These are phyloP conservation scores for Drosophila repleta DNA, from an alignment of 1,140 invertebrate species.

Conservation along the genomic window DNA sequence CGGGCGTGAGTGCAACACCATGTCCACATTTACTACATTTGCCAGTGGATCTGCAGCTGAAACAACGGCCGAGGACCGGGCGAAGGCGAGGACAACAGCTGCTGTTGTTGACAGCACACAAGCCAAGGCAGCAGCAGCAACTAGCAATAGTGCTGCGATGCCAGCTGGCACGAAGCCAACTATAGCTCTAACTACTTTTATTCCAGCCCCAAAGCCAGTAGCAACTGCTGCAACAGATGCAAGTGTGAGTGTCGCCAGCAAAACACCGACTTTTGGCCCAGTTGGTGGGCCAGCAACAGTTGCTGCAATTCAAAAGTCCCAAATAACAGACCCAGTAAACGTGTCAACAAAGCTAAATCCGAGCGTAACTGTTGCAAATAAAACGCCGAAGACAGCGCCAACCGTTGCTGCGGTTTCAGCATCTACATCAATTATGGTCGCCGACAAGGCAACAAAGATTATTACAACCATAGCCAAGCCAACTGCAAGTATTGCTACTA, in stretches of 20 bases:
- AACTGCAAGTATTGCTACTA: constrained; percentile 19
- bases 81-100: constrained; percentile 16
- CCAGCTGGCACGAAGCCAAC: constrained; percentile 49
- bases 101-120: constrained; percentile 6
- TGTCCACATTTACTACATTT: constrained; percentile 62
- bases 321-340: constrained; percentile 8
- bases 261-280: constrained; percentile 27
- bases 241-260: constrained; percentile 8
- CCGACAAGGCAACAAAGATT: constrained; percentile 22
- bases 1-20: constrained; percentile 67
- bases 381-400: constrained; percentile 15
- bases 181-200: constrained; percentile 31
- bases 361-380: constrained; percentile 27
- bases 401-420: constrained; percentile 14
- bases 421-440: constrained; percentile 1
- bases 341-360: constrained; percentile 17
- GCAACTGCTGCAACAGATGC: constrained; percentile 21
- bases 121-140: constrained; percentile 24
- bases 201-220: constrained; percentile 33
- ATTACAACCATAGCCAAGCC: constrained; percentile 14
- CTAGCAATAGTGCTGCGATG: constrained; percentile 19
- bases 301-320: constrained; percentile 20
- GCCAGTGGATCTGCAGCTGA: constrained; percentile 12
- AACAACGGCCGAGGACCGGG: constrained; percentile 7
- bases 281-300: constrained; percentile 13